Evolutionary conservation across 2,113 vertebrate genomes (phyloP).

Genomic region (Onychorhynchus coronatus): DNA sequence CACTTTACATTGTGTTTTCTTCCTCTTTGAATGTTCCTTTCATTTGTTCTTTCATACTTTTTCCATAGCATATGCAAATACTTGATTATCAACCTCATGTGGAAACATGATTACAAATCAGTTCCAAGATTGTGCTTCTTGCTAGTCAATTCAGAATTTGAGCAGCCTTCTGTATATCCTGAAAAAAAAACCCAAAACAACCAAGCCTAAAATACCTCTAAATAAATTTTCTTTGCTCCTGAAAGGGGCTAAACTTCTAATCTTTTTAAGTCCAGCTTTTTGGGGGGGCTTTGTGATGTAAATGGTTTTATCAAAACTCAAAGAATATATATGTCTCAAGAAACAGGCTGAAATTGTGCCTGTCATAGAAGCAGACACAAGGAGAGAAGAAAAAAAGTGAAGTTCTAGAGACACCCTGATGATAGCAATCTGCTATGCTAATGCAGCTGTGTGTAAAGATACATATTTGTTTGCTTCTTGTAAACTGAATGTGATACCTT

Average conservation of each 20-base stretch:
- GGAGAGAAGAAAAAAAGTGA: neutral
- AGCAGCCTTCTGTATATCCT: neutral
- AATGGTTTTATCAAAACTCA: neutral
- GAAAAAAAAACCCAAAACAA: neutral
- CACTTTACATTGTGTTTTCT: neutral
- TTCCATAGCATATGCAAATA: neutral
- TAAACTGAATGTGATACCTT: neutral
- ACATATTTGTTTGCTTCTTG: neutral
- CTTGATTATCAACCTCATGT: neutral
- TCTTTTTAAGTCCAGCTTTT: neutral
- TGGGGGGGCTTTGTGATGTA: neutral
- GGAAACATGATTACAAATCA: neutral
- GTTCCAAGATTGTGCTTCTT: neutral
- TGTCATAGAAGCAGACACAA: neutral
- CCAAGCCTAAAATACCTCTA: accelerated
- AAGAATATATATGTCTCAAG: neutral
- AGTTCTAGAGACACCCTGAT: neutral
- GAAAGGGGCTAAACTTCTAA: accelerated
- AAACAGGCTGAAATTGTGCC: neutral
- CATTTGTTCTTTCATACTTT: neutral
- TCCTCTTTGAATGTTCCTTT: neutral
- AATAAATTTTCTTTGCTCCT: neutral
- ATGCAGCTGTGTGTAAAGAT: neutral
- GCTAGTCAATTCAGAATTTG: neutral
- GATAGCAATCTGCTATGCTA: neutral